Base-by-base conservation (phyloP, 2,797 vertebrate species). In the Ceryle rudis region DNA sequence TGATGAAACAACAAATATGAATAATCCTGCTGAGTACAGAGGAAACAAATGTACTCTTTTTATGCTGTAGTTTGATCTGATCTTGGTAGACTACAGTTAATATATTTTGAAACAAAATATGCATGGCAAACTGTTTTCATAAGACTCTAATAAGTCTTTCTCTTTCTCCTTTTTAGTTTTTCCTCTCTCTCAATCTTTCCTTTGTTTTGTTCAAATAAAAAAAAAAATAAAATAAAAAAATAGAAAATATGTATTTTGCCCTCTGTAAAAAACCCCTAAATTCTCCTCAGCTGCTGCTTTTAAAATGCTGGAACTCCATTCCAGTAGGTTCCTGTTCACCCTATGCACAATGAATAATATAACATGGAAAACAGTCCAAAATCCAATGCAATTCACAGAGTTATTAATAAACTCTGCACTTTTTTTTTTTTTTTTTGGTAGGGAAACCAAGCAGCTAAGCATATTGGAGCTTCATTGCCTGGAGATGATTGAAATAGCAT, bases 1-100 rank as follows among this genome's bases (percentile, higher is more conserved):
- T 92, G 90, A 94, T 92, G 88, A 93, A 97, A 94, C 71, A 94
- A 93, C 86, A 94, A 97, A 97, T 96, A 89, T 89, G 92, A 95
- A 80, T 95, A 96, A 96, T 95, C 82, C 77, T 54, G 71, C 91
- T 3, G 33, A 94, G 64, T 81, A 90, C 64, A 92, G 86, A 89
- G 90, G 82, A 96, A 93, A 91, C 51, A 90, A 95, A 92, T 93
- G 66, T 17, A 10, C 13, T 60, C 42, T 89, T 95, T 92, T 95
- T 73, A 73, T 89, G 52, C 81, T 93, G 51, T 70, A 95, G 60
- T 84, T 95, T 92, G 73, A 89, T 95, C 92, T 94, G 91, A 93
- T 93, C 71, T 92, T 86, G 25, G 66, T 92, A 81, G 83, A 51
- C 69, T 95, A 91, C 28, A 71, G 71, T 89, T 89, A 95, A 96